A percentile compares a stretch with the other conserved stretches of the same genome.
These are phyloP conservation scores for Caenorhabditis sp. DNA, from an alignment of 2,888 invertebrate species.

Conservation along the genomic window DNA sequence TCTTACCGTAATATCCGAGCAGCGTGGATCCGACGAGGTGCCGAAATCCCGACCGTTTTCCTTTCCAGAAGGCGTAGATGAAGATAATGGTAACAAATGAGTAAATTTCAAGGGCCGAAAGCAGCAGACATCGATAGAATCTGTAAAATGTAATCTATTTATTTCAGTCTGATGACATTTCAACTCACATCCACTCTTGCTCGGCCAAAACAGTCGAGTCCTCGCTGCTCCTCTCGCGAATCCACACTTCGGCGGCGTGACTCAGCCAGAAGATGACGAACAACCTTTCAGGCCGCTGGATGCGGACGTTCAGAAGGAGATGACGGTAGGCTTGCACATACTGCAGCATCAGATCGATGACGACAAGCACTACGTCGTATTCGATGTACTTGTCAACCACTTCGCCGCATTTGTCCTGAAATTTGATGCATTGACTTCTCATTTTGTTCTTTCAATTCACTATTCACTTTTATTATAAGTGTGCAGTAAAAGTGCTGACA, in stretches of 20 bases:
- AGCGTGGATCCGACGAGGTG: slow-evolving; percentile 58
- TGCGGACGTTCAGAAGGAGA: slow-evolving; percentile 87
- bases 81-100: slow-evolving; percentile 50
- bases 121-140: slow-evolving; percentile 61
- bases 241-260: slow-evolving; percentile 85
- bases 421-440: slow-evolving; percentile 59
- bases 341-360: slow-evolving; percentile 89
- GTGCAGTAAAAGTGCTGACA: too few species aligned
- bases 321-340: slow-evolving; percentile 89
- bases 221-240: slow-evolving; percentile 79
- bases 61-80: slow-evolving; percentile 22
- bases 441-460: too few species aligned
- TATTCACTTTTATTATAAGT: too few species aligned
- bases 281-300: slow-evolving; percentile 81
- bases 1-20: slow-evolving; percentile 71
- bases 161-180: too few species aligned
- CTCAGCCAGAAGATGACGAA: slow-evolving; percentile 86
- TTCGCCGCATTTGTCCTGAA: slow-evolving; percentile 86
- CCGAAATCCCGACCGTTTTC: not conserved
- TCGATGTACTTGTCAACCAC: slow-evolving; percentile 92
- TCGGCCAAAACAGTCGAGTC: slow-evolving; percentile 76
- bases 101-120: slow-evolving; percentile 46
- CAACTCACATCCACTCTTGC: slow-evolving; percentile 77
- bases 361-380: slow-evolving; percentile 90
- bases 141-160: slow-evolving; percentile 50